phyloP scores from a whole-genome alignment of 2,113 vertebrate species.

The Engraulis encrasicolus region DNA sequence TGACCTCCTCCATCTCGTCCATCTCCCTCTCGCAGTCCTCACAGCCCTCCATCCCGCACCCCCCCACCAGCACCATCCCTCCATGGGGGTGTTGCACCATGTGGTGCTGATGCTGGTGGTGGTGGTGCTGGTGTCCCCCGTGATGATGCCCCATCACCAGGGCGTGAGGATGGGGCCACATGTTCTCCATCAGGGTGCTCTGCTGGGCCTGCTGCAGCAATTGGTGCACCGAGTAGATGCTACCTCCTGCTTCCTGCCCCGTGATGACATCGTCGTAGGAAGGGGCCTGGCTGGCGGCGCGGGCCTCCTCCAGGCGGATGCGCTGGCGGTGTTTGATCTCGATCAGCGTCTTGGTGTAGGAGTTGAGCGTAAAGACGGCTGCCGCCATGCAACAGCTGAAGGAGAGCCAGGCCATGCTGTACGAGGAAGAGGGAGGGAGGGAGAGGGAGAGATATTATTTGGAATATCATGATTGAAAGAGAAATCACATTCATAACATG shows the following conservation, averaged over 20 bases:
- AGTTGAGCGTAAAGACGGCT: conserved; percentile 82
- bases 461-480: too few species aligned
- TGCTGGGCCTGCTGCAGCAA: conserved; percentile 72
- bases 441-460: not conserved
- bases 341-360: conserved; percentile 82
- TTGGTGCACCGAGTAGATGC: conserved; percentile 76
- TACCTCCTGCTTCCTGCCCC: conserved; percentile 29
- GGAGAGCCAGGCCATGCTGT: conserved; percentile 83
- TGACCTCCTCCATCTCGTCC: conserved; percentile 67
- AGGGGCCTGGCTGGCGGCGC: conserved; percentile 59
- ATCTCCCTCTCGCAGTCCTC: conserved; percentile 74
- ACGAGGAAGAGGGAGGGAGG: not conserved
- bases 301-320: conserved; percentile 72
- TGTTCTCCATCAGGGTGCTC: conserved; percentile 61
- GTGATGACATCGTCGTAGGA: conserved; percentile 75
- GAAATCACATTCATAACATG: too few species aligned
- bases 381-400: conserved; percentile 86
- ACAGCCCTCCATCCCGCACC: conserved; percentile 66
- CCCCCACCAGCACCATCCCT: conserved; percentile 67
- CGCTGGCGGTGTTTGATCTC: conserved; percentile 78
- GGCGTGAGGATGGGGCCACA: conserved; percentile 63
- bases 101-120: too few species aligned
- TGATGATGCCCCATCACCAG: conserved; percentile 57
- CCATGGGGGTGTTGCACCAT: conserved; percentile 21
- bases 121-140: too few species aligned